Conservation (phyloP, 2,113 vertebrate genomes). For the Lota lota region DNA sequence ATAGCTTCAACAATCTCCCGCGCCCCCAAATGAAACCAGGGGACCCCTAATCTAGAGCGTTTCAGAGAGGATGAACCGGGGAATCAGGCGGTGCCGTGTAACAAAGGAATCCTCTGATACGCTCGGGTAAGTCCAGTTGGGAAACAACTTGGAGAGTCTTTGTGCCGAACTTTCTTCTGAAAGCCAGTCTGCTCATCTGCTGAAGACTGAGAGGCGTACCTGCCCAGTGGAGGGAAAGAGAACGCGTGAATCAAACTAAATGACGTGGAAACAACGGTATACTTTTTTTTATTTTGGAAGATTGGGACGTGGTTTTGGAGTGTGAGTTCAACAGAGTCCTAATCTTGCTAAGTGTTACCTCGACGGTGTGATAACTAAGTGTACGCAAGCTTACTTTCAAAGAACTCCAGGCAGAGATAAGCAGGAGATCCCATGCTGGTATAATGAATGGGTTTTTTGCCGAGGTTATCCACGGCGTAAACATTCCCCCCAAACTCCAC, state of each 20-base stretch:
- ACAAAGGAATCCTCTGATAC: slow-evolving; percentile 82
- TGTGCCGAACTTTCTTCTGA: slow-evolving; percentile 74
- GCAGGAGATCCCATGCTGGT: slow-evolving; percentile 74
- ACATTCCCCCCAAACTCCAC: slow-evolving; percentile 88
- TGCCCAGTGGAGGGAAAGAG: background rate
- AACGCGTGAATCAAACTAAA: background rate
- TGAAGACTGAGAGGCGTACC: slow-evolving; percentile 81
- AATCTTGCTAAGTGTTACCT: too few species aligned
- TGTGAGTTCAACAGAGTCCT: too few species aligned
- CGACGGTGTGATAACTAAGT: too few species aligned
- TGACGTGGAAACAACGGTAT: background rate
- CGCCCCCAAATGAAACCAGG: too few species aligned
- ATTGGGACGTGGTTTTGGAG: too few species aligned
- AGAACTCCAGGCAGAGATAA: slow-evolving; percentile 80
- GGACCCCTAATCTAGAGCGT: background rate
- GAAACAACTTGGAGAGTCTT: slow-evolving; percentile 68
- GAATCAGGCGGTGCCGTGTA: slow-evolving; percentile 61
- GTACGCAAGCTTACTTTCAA: slow-evolving; percentile 78
- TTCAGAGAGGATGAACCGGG: slow-evolving; percentile 24
- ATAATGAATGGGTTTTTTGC: slow-evolving; percentile 85
- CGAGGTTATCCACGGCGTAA: slow-evolving; percentile 83
- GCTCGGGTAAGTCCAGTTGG: slow-evolving; percentile 77
- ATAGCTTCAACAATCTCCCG: background rate
- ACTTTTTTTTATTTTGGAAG: too few species aligned
- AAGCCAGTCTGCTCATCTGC: slow-evolving; percentile 82